A percentile compares a stretch with the other conserved stretches of the same genome.
These are phyloP conservation scores for Forbesichthys papilliferus DNA, from an alignment of 2,113 vertebrate species.

Conservation along the genomic window DNA sequence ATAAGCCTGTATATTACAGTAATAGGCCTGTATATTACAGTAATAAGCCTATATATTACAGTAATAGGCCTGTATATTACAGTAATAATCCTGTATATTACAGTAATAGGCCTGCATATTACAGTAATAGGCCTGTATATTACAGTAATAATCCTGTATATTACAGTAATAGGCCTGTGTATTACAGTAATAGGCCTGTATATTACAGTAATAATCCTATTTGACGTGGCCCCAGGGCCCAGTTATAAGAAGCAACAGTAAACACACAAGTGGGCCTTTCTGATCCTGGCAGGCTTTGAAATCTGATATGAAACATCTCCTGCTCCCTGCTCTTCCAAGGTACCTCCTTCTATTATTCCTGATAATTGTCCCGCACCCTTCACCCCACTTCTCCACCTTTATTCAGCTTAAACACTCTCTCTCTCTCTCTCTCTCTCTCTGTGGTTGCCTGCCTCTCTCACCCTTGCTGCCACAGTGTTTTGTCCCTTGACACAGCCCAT, in stretches of 20 bases:
- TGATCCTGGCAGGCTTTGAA: constrained; percentile 51
- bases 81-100: too few relatives aligned
- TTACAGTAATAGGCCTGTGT: too few relatives aligned
- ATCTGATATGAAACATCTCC: constrained; percentile 21
- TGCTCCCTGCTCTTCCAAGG: not conserved
- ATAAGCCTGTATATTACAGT: too few relatives aligned
- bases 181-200: constrained; percentile 24
- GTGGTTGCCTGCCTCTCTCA: not conserved
- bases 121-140: too few relatives aligned
- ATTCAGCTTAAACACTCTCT: constrained; percentile 15
- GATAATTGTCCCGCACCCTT: constrained; percentile 29
- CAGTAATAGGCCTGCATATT: too few relatives aligned
- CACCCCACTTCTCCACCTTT: constrained; percentile 7
- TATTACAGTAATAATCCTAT: constrained; percentile 55
- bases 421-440: not conserved
- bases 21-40: too few relatives aligned
- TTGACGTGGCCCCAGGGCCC: constrained; percentile 61
- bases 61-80: too few relatives aligned
- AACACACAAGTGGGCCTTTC: constrained; percentile 55
- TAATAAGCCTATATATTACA: too few relatives aligned
- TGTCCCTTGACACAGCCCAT: constrained; percentile 72
- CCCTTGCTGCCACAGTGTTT: constrained; percentile 39
- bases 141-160: too few relatives aligned
- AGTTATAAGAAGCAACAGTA: constrained; percentile 57
- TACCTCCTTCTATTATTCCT: not conserved